phyloP scores from a whole-genome alignment of 2,797 vertebrate genomes.

The Premnoplex brunnescens region DNA sequence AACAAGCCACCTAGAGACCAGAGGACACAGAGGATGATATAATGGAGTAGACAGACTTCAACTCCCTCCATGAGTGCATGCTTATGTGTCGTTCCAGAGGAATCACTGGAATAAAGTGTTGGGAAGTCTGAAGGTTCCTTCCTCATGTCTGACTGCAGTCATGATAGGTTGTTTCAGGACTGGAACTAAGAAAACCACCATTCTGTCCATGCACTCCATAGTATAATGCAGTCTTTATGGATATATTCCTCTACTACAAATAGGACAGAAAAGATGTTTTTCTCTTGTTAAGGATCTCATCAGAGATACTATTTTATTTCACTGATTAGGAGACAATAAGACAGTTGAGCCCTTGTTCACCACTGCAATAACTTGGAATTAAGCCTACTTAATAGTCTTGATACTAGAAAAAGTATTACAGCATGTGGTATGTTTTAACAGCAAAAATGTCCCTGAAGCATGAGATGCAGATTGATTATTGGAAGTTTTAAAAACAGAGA shows the following conservation, averaged over 20 bases:
- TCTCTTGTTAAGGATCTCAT: background rate
- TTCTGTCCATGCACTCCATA: background rate
- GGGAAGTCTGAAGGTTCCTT: background rate
- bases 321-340: background rate
- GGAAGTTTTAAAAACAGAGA: background rate
- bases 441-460: background rate
- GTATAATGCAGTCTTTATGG: background rate
- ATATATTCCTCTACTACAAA: background rate
- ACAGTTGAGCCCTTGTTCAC: background rate
- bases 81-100: background rate
- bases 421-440: background rate
- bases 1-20: background rate
- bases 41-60: background rate
- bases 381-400: background rate
- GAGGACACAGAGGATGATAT: background rate
- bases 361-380: background rate
- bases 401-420: background rate
- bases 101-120: background rate
- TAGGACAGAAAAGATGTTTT: background rate
- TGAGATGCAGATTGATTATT: background rate
- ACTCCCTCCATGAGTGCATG: background rate
- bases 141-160: background rate
- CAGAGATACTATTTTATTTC: background rate
- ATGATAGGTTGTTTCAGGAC: background rate
- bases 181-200: background rate